Conservation (phyloP, 2,113 vertebrate genomes). For the Gymnogyps californianus region DNA sequence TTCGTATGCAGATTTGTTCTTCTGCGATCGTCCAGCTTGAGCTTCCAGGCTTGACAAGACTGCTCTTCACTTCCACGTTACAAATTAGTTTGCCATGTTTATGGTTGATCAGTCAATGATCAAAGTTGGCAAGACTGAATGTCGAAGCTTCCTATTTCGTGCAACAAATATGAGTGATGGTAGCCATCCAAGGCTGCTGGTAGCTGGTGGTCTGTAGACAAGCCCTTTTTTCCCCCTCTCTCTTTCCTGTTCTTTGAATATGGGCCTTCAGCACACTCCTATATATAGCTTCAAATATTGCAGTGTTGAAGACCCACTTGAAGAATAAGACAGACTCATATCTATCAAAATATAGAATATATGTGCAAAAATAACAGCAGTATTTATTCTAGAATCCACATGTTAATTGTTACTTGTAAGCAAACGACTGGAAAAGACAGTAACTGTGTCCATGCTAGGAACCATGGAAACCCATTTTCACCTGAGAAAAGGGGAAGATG, state of each 20-base stretch:
- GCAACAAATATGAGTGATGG: rapidly evolving
- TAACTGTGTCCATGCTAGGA: background rate
- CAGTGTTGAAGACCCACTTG: background rate
- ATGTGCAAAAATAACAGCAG: background rate
- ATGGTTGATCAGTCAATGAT: too few species aligned
- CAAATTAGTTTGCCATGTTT: background rate
- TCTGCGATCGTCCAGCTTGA: background rate
- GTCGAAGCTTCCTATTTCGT: background rate
- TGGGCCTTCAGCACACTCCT: background rate
- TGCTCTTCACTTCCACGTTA: background rate
- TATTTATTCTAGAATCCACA: background rate
- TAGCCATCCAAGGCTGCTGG: background rate
- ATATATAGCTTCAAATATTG: rapidly evolving
- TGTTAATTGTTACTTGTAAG: background rate
- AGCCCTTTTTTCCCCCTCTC: background rate
- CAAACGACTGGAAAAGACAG: background rate
- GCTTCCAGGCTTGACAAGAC: background rate
- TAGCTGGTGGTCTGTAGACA: background rate
- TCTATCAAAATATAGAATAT: background rate
- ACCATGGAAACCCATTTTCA: conserved; percentile 36
- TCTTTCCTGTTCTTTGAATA: background rate
- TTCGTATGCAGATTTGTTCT: background rate
- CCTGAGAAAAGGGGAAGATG: conserved; percentile 4
- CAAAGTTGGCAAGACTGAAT: background rate
- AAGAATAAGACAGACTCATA: background rate